Percentiles rank a stretch among this genome's conserved stretches.
Evolutionary conservation across 2,888 invertebrate species (phyloP).

Genomic region (Scaptomyza caliginosa): DNA sequence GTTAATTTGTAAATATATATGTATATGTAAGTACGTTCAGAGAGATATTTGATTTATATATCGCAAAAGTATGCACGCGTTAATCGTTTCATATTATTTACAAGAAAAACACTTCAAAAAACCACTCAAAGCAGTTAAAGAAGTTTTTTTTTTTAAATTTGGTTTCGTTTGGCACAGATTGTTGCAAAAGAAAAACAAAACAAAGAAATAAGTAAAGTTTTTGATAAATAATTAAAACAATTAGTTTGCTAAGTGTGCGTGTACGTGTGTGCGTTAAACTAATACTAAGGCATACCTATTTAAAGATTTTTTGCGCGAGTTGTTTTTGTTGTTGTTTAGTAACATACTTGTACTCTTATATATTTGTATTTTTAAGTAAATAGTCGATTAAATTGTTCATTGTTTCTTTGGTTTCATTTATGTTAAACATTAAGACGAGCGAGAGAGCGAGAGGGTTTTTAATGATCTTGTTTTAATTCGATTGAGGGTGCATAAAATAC

Average conservation of each 20-base stretch:
- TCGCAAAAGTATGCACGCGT: slow-evolving; percentile 41
- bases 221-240: not conserved
- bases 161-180: slow-evolving; percentile 6
- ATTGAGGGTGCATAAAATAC: slow-evolving; percentile 42
- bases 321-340: slow-evolving; percentile 46
- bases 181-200: not conserved
- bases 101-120: slow-evolving; percentile 46
- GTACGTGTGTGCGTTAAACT: slow-evolving; percentile 25
- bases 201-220: slow-evolving; percentile 3
- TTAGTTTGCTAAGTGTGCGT: slow-evolving; percentile 12
- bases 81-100: slow-evolving; percentile 50
- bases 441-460: slow-evolving; percentile 51
- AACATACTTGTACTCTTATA: slow-evolving; percentile 25
- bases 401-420: slow-evolving; percentile 10
- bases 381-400: slow-evolving; percentile 26
- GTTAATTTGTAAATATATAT: slow-evolving; percentile 28
- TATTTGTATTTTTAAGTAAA: slow-evolving; percentile 13
- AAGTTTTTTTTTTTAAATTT: slow-evolving; percentile 7
- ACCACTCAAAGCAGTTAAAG: slow-evolving; percentile 33
- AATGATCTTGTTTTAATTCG: slow-evolving; percentile 25
- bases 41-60: slow-evolving; percentile 44
- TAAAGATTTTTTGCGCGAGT: slow-evolving; percentile 78
- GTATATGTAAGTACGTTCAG: slow-evolving; percentile 29
- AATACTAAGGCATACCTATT: slow-evolving; percentile 76
- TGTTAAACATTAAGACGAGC: slow-evolving; percentile 54